phyloP scores from a whole-genome alignment of 2,797 vertebrate species.

The Zalophus californianus region DNA sequence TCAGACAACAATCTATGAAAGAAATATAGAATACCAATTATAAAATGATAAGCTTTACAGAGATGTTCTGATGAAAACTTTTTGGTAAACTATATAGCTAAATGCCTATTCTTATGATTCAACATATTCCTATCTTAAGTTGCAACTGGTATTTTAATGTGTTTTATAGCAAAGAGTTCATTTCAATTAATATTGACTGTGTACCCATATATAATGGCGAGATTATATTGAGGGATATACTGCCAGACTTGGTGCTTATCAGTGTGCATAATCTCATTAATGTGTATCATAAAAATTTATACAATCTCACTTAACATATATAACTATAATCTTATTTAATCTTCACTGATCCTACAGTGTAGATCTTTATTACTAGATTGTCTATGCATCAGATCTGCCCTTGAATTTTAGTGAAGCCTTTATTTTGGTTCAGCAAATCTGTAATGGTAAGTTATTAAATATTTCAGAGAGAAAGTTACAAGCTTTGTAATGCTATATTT shows the following conservation, averaged over 20 bases:
- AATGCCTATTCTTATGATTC: conserved; percentile 16
- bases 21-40: conserved; percentile 28
- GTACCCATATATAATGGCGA: neutral
- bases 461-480: neutral
- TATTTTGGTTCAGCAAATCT: conserved; percentile 21
- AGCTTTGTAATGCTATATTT: neutral
- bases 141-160: neutral
- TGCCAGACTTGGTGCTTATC: neutral
- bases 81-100: neutral
- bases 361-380: neutral
- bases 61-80: conserved; percentile 30
- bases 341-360: neutral
- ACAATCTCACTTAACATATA: neutral
- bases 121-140: neutral
- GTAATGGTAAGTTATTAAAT: neutral
- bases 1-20: conserved; percentile 59
- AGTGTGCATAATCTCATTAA: neutral
- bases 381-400: neutral
- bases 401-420: neutral
- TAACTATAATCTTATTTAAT: neutral
- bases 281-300: no score
- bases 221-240: neutral
- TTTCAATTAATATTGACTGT: neutral
- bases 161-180: neutral
- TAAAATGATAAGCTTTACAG: conserved; percentile 46